phyloP scores from a whole-genome alignment of 1,140 invertebrate species.

The Saxidomus purpurata region DNA sequence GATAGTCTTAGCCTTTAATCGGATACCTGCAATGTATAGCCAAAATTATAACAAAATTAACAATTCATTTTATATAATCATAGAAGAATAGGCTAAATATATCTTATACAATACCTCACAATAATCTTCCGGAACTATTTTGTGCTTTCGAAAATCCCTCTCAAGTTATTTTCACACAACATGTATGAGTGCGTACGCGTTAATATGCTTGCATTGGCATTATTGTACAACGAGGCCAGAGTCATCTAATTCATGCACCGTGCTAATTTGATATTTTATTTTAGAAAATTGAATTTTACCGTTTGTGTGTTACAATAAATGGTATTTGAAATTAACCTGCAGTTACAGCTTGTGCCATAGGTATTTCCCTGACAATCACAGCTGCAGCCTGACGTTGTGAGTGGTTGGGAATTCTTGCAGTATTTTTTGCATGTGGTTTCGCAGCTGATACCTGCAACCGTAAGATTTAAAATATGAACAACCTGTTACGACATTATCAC shows the following conservation, averaged over 20 bases:
- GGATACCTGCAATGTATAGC: not conserved
- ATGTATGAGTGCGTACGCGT: too few relatives aligned
- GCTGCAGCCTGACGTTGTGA: not conserved
- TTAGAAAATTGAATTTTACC: too few relatives aligned
- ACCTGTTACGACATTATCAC: too few relatives aligned
- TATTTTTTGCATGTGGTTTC: constrained; percentile 24
- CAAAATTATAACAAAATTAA: not conserved
- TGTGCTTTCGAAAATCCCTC: too few relatives aligned
- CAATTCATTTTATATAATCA: not conserved
- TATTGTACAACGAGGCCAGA: too few relatives aligned
- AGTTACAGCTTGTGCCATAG: constrained; percentile 21
- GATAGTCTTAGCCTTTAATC: constrained; percentile 22
- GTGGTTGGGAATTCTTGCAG: constrained; percentile 27
- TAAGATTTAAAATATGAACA: too few relatives aligned
- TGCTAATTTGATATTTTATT: too few relatives aligned
- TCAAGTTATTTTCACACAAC: too few relatives aligned
- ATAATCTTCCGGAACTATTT: too few relatives aligned
- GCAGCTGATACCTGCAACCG: not conserved
- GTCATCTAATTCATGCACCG: too few relatives aligned
- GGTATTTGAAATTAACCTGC: constrained; percentile 50
- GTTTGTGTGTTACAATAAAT: too few relatives aligned
- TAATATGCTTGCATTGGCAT: too few relatives aligned
- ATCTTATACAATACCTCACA: not conserved
- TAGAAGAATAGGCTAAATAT: not conserved
- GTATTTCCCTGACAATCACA: constrained; percentile 48